phyloP scores from a whole-genome alignment of 1,140 invertebrate species.

The Drosophila gunungcola region DNA sequence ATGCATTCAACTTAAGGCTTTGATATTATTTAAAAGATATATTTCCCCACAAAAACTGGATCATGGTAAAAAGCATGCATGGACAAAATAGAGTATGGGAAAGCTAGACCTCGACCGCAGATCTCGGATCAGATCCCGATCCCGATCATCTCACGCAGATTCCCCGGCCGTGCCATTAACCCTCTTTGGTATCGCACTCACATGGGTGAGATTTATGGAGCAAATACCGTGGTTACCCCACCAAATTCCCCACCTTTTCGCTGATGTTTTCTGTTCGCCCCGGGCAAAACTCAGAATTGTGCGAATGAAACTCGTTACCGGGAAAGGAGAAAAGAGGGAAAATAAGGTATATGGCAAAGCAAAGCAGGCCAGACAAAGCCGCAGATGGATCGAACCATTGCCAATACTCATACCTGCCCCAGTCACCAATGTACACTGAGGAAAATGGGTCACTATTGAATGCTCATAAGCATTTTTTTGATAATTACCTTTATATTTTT shows the following conservation, averaged over 20 bases:
- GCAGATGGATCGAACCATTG: conserved; percentile 57
- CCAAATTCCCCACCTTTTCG: conserved; percentile 3
- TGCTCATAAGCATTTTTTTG: background rate
- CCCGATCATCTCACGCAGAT: conserved; percentile 59
- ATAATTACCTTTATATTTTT: too few species aligned
- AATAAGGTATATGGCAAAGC: background rate
- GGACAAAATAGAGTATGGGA: background rate
- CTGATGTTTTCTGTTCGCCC: conserved; percentile 14
- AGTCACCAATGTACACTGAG: conserved; percentile 7
- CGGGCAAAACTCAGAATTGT: conserved; percentile 53
- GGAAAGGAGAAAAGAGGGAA: background rate
- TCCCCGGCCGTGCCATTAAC: conserved; percentile 53
- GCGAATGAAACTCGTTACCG: conserved; percentile 77
- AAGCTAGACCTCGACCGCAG: conserved; percentile 30
- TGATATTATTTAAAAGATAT: too few species aligned
- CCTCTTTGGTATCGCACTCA: conserved; percentile 25
- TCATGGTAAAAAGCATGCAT: conserved; percentile 1
- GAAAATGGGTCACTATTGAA: background rate
- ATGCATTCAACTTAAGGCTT: too few species aligned
- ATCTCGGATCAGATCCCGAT: conserved; percentile 11
- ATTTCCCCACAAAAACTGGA: background rate
- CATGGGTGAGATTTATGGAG: conserved; percentile 78
- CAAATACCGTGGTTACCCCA: conserved; percentile 48
- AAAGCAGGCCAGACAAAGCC: conserved; percentile 50
- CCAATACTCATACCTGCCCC: conserved; percentile 39